Evolutionary conservation across 2,888 invertebrate species (phyloP), one percentile per base, ranked within the genome.

Genomic region (Diploptera punctata): DNA sequence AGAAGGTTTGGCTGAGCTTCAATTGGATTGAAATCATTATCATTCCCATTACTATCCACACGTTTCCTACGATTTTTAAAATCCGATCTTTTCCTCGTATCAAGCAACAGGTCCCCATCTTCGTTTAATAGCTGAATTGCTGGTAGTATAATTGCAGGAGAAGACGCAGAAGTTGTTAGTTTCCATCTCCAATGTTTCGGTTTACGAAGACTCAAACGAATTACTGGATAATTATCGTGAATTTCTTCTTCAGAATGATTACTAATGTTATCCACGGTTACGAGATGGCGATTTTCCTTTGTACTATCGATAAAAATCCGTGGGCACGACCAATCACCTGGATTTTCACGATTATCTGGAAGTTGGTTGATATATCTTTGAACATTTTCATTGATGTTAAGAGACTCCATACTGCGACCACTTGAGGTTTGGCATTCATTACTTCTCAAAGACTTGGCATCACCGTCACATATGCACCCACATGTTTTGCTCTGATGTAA

Each of bases 111-210:
- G 77, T 86, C 86, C 78, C 88, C 87, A 77, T 87, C 87, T 76
- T 89, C 87, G 82, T 89, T 87, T 31, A 88, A 84, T 76, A 89
- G 83, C 49, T 62, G 67, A 29, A 71, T 67, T 19, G 61, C 52
- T n/a, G 67, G 71, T 24, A 67, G 21, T 13, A 72, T 18, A 19
- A 72, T 49, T 31, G 72, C 54, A 5, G 72, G 72, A 21, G 72
- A 60, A 13, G 72, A 72, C 5, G 72, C 38, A 16, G 68, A 72
- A 2, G 72, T 89, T 57, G 88, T 85, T 76, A 90, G 81, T 81
- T 89, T 87, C 89, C 89, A 90, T 82, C 88, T 88, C 82, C 87
- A 88, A 77, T 86, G 86, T 79, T 83, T 85, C 62, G 89, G 87
- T 81, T 88, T 89, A 79, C 86, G 84, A 76, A 90, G 82, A 81